Percentiles rank a stretch among this genome's conserved stretches.
Evolutionary conservation across 2,888 invertebrate species (phyloP).

Genomic region (Brachylomia viminalis): DNA sequence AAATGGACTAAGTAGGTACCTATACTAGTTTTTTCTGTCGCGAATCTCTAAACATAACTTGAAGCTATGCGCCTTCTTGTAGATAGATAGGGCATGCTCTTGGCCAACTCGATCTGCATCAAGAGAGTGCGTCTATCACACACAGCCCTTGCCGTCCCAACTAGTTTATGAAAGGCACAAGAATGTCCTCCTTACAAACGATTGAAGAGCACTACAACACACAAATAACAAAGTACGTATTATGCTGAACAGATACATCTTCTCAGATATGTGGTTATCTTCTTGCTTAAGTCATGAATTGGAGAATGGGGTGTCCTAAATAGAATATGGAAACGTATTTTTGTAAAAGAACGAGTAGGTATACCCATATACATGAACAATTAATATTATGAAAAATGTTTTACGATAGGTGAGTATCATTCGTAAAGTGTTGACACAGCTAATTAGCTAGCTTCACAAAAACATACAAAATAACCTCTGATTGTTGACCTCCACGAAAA

Average conservation of each 20-base stretch:
- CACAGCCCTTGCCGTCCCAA: not conserved
- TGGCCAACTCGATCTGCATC: not conserved
- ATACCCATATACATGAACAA: too few species aligned
- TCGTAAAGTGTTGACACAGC: not conserved
- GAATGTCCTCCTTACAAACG: not conserved
- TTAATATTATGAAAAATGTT: not conserved
- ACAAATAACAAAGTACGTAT: too few species aligned
- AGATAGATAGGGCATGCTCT: not conserved
- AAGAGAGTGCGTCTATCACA: not conserved
- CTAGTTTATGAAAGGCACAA: too few species aligned
- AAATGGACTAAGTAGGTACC: not conserved
- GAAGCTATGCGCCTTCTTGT: not conserved
- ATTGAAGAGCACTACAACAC: not conserved
- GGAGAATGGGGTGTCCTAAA: not conserved
- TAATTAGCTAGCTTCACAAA: not conserved
- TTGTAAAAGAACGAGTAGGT: not conserved
- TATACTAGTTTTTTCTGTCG: not conserved
- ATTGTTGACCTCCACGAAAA: constrained; percentile 29
- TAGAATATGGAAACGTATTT: not conserved
- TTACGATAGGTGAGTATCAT: not conserved
- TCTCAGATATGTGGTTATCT: not conserved
- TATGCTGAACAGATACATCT: not conserved
- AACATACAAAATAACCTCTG: not conserved
- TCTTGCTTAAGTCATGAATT: not conserved
- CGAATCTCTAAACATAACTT: not conserved